Percentiles rank a stretch among this genome's conserved stretches.
Evolutionary conservation across 2,888 invertebrate genomes (phyloP).

Genomic region (Xestobium rufovillosum): DNA sequence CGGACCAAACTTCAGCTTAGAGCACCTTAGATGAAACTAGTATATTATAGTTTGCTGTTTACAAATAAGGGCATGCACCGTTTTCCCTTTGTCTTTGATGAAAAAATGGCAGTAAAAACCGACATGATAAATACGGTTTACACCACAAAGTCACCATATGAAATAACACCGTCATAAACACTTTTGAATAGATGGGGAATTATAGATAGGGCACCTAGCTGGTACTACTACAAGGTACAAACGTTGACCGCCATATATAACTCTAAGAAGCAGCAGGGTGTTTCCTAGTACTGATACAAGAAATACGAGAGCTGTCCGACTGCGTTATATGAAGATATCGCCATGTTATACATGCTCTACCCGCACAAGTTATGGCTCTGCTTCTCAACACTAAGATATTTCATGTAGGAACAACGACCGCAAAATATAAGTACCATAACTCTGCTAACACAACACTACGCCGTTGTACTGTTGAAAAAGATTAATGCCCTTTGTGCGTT

Average conservation of each 20-base stretch:
- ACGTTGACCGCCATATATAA: conserved; percentile 40
- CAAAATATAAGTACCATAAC: conserved; percentile 14
- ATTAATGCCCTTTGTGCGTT: too few species aligned
- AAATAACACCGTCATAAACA: too few species aligned
- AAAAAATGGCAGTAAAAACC: too few species aligned
- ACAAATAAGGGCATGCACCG: too few species aligned
- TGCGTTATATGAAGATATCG: conserved; percentile 44
- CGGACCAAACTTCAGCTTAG: too few species aligned
- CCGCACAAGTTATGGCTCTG: conserved; percentile 36
- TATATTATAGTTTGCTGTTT: too few species aligned
- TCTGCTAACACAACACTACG: too few species aligned
- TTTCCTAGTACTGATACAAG: conserved; percentile 43
- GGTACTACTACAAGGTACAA: conserved; percentile 38
- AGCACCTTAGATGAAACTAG: too few species aligned
- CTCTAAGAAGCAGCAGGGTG: conserved; percentile 41
- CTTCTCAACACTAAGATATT: conserved; percentile 25
- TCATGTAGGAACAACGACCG: conserved; percentile 25
- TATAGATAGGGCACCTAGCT: conserved; percentile 36
- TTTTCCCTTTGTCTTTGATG: too few species aligned
- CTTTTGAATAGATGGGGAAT: background rate
- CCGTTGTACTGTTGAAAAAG: too few species aligned
- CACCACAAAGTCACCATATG: too few species aligned
- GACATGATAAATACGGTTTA: too few species aligned
- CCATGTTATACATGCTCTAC: conserved; percentile 38
- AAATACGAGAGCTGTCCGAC: conserved; percentile 42